A percentile compares a stretch with the other conserved stretches of the same genome.
Evolutionary conservation across 2,888 invertebrate species (phyloP).

Genomic region (Parnassius smintheus): DNA sequence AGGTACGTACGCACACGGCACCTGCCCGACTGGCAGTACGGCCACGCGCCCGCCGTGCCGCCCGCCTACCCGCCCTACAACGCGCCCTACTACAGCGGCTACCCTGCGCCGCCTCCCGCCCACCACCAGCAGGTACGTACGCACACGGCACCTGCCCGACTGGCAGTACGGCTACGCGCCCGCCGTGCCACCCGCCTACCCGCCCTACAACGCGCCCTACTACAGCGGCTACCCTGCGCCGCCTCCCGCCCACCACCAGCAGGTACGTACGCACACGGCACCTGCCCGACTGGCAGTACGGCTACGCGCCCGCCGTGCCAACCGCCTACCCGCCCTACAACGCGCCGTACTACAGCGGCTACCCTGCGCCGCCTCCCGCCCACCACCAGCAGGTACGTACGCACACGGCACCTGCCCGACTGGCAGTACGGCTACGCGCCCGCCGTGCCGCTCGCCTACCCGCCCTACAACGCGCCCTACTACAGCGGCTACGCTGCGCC

Average conservation of each 20-base stretch:
- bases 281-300: conserved; percentile 77
- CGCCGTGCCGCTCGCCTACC: conserved; percentile 56
- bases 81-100: conserved; percentile 73
- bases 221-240: conserved; percentile 73
- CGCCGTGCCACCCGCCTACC: conserved; percentile 56
- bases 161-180: conserved; percentile 74
- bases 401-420: conserved; percentile 53
- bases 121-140: conserved; percentile 67
- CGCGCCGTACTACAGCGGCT: conserved; percentile 73
- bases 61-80: conserved; percentile 69
- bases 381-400: conserved; percentile 67
- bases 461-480: conserved; percentile 72
- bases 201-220: conserved; percentile 72
- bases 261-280: conserved; percentile 42
- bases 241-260: conserved; percentile 73
- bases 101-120: conserved; percentile 70
- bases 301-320: conserved; percentile 57
- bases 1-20: conserved; percentile 42
- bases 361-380: conserved; percentile 70
- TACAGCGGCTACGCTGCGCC: conserved; percentile 72
- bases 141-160: conserved; percentile 53
- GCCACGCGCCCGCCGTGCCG: conserved; percentile 57
- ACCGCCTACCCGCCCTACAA: conserved; percentile 69
- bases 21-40: conserved; percentile 77
- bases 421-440: conserved; percentile 74